Evolutionary conservation across 2,888 invertebrate species (phyloP).

Genomic region (Acanthoscelides obtectus): DNA sequence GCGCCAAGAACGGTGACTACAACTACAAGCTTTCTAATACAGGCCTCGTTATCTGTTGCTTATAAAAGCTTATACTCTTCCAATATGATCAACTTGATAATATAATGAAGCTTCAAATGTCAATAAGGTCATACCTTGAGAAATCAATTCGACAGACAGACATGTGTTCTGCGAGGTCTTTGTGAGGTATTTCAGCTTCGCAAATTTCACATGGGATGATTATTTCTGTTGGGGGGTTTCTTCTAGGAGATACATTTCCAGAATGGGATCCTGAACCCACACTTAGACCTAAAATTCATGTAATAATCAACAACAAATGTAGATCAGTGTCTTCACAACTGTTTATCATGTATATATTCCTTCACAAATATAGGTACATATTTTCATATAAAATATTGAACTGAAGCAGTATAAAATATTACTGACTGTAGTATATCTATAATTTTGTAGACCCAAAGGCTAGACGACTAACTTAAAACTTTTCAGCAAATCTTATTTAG

Average conservation of each 20-base stretch:
- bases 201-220: slow-evolving; percentile 56
- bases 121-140: slow-evolving; percentile 34
- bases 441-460: neutral
- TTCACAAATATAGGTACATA: no score
- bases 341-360: no score
- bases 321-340: no score
- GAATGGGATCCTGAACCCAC: neutral
- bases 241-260: slow-evolving; percentile 14
- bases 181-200: slow-evolving; percentile 49
- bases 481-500: neutral
- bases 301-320: neutral
- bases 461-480: no score
- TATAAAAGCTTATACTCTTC: no score
- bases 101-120: no score
- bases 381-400: neutral
- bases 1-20: no score
- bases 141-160: slow-evolving; percentile 48
- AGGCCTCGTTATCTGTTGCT: no score
- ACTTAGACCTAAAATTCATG: neutral
- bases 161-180: slow-evolving; percentile 51
- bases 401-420: neutral
- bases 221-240: slow-evolving; percentile 52
- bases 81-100: no score
- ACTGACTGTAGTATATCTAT: neutral
- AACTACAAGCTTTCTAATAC: no score